Conservation (phyloP, 1,140 invertebrate genomes). For the Drosophila yakuba region DNA sequence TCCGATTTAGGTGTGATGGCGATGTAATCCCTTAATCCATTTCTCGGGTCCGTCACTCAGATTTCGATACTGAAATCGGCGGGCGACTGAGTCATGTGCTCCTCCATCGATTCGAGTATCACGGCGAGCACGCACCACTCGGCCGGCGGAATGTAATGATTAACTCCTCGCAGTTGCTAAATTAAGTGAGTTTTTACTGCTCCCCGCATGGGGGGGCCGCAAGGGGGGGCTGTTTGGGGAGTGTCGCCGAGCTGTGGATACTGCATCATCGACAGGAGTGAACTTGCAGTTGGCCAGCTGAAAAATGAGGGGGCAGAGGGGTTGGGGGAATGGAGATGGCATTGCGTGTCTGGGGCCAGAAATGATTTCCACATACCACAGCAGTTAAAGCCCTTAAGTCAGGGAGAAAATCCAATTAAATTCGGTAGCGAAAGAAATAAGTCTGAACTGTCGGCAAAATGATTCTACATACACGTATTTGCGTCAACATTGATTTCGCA, state of each 20-base stretch:
- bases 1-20: not conserved
- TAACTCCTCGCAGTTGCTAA: conserved; percentile 76
- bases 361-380: conserved; percentile 82
- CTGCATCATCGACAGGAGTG: conserved; percentile 14
- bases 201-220: not conserved
- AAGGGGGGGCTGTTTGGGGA: not conserved
- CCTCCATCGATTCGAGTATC: conserved; percentile 6
- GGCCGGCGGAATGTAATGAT: conserved; percentile 74
- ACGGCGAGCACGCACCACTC: conserved; percentile 45
- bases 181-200: conserved; percentile 80
- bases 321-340: conserved; percentile 11
- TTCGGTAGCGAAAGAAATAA: conserved; percentile 83
- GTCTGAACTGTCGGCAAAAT: conserved; percentile 82
- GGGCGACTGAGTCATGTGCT: conserved; percentile 31
- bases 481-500: conserved; percentile 81
- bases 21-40: conserved; percentile 21
- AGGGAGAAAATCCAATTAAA: conserved; percentile 83
- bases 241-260: not conserved
- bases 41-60: conserved; percentile 33
- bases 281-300: conserved; percentile 3
- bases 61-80: conserved; percentile 41
- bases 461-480: conserved; percentile 83
- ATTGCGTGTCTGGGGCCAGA: conserved; percentile 74
- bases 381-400: conserved; percentile 83
- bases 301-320: not conserved